A percentile compares a stretch with the other conserved stretches of the same genome.
Evolutionary conservation across 1,140 invertebrate genomes (phyloP).

Genomic region (Ruditapes philippinarum): DNA sequence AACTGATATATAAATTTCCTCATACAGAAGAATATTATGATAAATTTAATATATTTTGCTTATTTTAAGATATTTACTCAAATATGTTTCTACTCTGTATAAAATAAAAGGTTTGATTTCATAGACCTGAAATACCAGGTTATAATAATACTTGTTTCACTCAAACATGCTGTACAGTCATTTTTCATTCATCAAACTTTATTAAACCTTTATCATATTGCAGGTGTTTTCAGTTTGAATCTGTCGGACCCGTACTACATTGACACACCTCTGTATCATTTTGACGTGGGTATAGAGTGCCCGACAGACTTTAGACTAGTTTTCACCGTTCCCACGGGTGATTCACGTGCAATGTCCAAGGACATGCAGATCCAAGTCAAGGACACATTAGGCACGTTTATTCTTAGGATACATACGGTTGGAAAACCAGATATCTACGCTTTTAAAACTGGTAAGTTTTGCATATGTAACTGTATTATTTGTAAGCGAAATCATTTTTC

Average conservation of each 20-base stretch:
- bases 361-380: constrained; percentile 28
- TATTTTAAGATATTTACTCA: too few species aligned
- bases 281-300: constrained; percentile 54
- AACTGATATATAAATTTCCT: too few species aligned
- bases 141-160: too few species aligned
- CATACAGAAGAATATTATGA: too few species aligned
- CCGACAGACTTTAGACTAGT: constrained; percentile 22
- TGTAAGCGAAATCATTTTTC: background rate
- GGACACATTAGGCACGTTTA: background rate
- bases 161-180: too few species aligned
- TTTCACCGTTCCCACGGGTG: constrained; percentile 54
- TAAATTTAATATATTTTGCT: too few species aligned
- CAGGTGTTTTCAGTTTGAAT: constrained; percentile 57
- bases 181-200: too few species aligned
- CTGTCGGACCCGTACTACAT: constrained; percentile 46
- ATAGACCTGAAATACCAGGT: too few species aligned
- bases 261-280: constrained; percentile 36
- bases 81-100: too few species aligned
- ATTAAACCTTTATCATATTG: too few species aligned
- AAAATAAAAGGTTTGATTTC: too few species aligned
- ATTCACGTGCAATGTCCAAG: constrained; percentile 32
- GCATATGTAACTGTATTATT: background rate
- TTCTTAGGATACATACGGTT: constrained; percentile 40
- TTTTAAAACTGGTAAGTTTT: constrained; percentile 2
- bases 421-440: background rate